Evolutionary conservation across 2,888 invertebrate genomes (phyloP).

Genomic region (Rhopalosiphum nymphaeae): DNA sequence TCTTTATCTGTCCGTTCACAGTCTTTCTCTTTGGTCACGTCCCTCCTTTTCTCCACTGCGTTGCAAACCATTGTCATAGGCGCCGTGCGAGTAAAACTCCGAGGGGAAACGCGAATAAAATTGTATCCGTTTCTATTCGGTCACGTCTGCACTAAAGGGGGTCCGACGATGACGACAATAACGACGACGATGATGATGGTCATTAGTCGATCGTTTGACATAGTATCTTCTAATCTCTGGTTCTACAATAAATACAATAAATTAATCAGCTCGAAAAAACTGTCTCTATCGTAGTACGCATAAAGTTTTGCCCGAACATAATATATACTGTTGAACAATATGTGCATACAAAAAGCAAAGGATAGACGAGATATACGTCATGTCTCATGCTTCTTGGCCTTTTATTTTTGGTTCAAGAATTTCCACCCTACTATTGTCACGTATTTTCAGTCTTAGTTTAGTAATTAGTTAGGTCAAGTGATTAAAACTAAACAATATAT

Average conservation of each 20-base stretch:
- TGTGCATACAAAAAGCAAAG: background rate
- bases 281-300: background rate
- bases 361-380: background rate
- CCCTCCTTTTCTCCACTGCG: background rate
- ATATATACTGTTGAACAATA: background rate
- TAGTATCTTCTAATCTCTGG: background rate
- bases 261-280: background rate
- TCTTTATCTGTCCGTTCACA: background rate
- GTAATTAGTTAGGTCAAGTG: background rate
- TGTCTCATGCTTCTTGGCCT: background rate
- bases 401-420: background rate
- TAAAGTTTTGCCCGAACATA: background rate
- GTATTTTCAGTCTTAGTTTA: background rate
- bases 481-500: background rate
- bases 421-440: background rate
- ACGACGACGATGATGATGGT: background rate
- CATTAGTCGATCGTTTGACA: slow-evolving; percentile 40
- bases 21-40: background rate
- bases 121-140: slow-evolving; percentile 8
- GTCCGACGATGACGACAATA: background rate
- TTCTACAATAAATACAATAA: background rate
- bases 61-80: background rate
- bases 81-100: background rate
- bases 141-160: background rate
- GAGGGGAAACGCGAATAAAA: background rate